phyloP scores from a whole-genome alignment of 1,140 invertebrate genomes.

The Nylanderia fulva region DNA sequence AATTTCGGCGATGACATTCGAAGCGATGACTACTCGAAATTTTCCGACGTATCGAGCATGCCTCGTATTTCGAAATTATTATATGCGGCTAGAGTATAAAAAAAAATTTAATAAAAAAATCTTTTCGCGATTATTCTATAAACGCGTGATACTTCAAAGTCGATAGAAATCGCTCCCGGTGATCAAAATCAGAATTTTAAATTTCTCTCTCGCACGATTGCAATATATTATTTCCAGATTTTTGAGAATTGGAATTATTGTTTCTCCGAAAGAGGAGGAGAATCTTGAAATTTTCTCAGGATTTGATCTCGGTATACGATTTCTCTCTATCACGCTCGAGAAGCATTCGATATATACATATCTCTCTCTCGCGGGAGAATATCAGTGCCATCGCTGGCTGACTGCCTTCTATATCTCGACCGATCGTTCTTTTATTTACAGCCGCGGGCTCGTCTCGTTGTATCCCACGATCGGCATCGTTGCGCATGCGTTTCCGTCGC shows the following conservation, averaged over 20 bases:
- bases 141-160: too few species aligned
- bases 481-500: constrained; percentile 31
- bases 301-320: constrained; percentile 19
- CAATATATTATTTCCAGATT: not conserved
- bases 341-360: constrained; percentile 39
- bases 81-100: not conserved
- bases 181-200: not conserved
- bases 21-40: constrained; percentile 1
- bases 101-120: not conserved
- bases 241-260: not conserved
- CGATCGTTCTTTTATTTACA: constrained; percentile 69
- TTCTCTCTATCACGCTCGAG: constrained; percentile 13
- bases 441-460: constrained; percentile 42
- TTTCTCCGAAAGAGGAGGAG: not conserved
- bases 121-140: not conserved
- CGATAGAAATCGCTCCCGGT: not conserved
- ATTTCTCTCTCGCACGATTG: not conserved
- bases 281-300: constrained; percentile 4
- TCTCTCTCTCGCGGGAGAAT: constrained; percentile 41
- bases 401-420: constrained; percentile 45
- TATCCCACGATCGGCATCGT: constrained; percentile 43
- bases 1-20: constrained; percentile 26
- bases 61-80: constrained; percentile 1
- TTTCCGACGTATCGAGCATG: not conserved
- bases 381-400: constrained; percentile 30